Evolutionary conservation across 2,888 invertebrate species (phyloP).

Genomic region (Cryptus armator): DNA sequence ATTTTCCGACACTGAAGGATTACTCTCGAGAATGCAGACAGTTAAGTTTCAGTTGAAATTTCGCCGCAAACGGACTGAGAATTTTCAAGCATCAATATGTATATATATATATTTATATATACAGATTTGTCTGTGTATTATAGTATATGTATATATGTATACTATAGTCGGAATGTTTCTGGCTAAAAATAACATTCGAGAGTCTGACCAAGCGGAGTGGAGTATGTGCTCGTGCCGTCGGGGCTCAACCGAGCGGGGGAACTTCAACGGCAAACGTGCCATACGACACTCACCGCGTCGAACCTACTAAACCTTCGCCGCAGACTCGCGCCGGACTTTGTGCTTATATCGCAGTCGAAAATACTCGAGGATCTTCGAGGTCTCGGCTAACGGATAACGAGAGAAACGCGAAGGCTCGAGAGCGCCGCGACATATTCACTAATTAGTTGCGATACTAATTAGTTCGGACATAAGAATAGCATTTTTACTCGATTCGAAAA

Average conservation of each 20-base stretch:
- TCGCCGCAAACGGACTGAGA: conserved; percentile 69
- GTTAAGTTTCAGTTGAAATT: conserved; percentile 47
- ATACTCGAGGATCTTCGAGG: conserved; percentile 34
- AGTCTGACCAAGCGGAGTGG: conserved; percentile 39
- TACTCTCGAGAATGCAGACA: conserved; percentile 40
- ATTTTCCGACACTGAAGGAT: conserved; percentile 69
- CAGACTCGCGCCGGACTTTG: conserved; percentile 11
- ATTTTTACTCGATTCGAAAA: neutral
- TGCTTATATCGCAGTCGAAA: conserved; percentile 27
- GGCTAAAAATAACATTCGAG: conserved; percentile 61
- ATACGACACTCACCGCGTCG: conserved; percentile 36
- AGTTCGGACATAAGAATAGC: conserved; percentile 18
- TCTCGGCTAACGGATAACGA: conserved; percentile 49
- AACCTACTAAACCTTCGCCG: conserved; percentile 58
- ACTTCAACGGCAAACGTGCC: conserved; percentile 33
- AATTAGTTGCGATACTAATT: conserved; percentile 51
- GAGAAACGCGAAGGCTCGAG: conserved; percentile 10
- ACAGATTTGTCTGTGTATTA: conserved; percentile 9
- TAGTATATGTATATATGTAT: conserved; percentile 30
- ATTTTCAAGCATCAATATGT: conserved; percentile 71
- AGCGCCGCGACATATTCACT: conserved; percentile 30
- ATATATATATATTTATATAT: neutral
- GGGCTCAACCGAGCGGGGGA: conserved; percentile 17
- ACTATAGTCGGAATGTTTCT: conserved; percentile 46
- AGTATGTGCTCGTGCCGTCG: conserved; percentile 51